Evolutionary conservation across 1,140 invertebrate species (phyloP), one percentile per base, ranked within the genome.

Genomic region (Anoplolepis gracilipes): DNA sequence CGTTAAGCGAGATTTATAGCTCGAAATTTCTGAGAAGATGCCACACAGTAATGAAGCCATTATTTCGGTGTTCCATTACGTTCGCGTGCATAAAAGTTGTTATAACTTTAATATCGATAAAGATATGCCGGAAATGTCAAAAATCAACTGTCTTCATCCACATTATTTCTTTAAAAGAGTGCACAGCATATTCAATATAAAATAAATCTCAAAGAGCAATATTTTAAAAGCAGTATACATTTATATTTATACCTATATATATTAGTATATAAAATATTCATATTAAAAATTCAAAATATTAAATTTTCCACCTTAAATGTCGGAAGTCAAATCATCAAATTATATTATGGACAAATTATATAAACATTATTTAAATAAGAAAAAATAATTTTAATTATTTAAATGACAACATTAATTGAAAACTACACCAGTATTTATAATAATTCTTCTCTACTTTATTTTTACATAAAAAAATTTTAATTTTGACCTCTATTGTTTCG

Each of bases 1-100:
- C 65, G 7, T 81, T 72, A 81, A 72, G n/a, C 36, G 53, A 39
- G 39, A 82, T 82, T 82, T 59, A 46, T 81, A 53, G 36, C 16
- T 72, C 33, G 28, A 69, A 30, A 64, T 82, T 46, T 72, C 28
- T 42, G 36, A 73, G n/a, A 53, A 82, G 67, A 61, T 5, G 33
- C 36, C 16, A 65, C 33, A 65, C 22, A 16, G 1, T 82, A 82
- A 82, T 82, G 28, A 82, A 82, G 28, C n/a, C 25, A 82, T 61
- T 82, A 82, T 42, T 36, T 62, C 6, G 8, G 36, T n/a, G 59
- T 73, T 46, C 16, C 13, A 11, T 70, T 70, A 70, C 25, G 4
- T 33, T 70, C 53, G 67, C 22, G 1, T 49, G 42, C 13, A 70
- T 70, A 65, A 59, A 72, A 33, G 8, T 72, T 72, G 25, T 28